phyloP scores from a whole-genome alignment of 2,888 invertebrate genomes.

The Brassicogethes aeneus region DNA sequence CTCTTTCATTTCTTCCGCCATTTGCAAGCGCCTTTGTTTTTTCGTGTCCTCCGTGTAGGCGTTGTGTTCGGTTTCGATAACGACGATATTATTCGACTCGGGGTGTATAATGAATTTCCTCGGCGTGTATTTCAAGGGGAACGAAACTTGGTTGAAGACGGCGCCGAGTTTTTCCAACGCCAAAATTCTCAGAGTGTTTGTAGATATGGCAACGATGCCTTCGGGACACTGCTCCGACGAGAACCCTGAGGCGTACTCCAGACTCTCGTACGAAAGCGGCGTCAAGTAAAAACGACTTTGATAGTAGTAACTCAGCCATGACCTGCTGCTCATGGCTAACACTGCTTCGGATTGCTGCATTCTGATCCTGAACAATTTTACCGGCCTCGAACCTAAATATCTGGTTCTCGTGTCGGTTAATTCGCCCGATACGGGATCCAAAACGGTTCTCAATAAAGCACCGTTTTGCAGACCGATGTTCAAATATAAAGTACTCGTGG shows the following conservation, averaged over 20 bases:
- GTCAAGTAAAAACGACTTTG: conserved; percentile 95
- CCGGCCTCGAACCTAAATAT: conserved; percentile 90
- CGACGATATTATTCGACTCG: conserved; percentile 80
- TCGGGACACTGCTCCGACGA: conserved; percentile 97
- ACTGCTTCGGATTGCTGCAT: conserved; percentile 97
- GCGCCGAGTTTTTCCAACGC: conserved; percentile 97
- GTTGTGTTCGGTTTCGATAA: conserved; percentile 97
- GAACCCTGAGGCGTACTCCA: conserved; percentile 97
- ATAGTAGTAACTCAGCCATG: conserved; percentile 97
- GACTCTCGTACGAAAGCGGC: conserved; percentile 89
- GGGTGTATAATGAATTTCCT: conserved; percentile 89
- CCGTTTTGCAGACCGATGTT: conserved; percentile 98
- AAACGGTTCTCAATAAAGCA: conserved; percentile 82
- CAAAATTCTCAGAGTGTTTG: conserved; percentile 93
- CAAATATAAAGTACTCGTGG: conserved; percentile 70
- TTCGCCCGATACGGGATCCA: conserved; percentile 94
- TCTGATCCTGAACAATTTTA: conserved; percentile 79
- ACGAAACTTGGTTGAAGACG: conserved; percentile 93
- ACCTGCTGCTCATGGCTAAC: conserved; percentile 93
- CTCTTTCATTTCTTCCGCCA: conserved; percentile 98
- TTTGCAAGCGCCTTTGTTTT: conserved; percentile 80
- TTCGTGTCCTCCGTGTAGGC: conserved; percentile 97
- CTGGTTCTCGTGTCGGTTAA: conserved; percentile 94
- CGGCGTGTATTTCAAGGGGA: conserved; percentile 92
- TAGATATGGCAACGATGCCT: conserved; percentile 97